Base-by-base conservation (phyloP, 2,113 vertebrate genomes). In the Malurus cyaneus region DNA sequence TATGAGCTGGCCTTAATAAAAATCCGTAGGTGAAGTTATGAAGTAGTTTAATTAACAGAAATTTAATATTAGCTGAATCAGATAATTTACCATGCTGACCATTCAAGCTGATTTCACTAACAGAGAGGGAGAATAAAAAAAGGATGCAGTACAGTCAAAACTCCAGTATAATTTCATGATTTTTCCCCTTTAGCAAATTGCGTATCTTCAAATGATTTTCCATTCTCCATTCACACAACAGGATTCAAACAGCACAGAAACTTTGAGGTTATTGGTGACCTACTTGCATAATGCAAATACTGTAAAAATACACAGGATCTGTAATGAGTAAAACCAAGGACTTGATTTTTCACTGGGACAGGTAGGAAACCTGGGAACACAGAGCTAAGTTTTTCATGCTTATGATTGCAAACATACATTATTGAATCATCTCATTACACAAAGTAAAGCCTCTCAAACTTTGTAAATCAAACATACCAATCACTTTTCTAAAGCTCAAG, bases 21-120 rank as follows among this genome's bases (percentile, higher is more conserved):
- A 97, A 91, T 81, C 89, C 93, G 76, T 56, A 94, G 66, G 60
- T 94, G 71, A 97, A 96, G 76, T 88, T 95, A 89, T 81, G 94
- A 97, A 96, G 96, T 80, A 96, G 73, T 93, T 96, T 96, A 97
- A 97, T 97, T 96, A 97, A 91, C 29, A 90, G 53, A 84, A 96
- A 95, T 96, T 94, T 96, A 91, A 59, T 87, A 94, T 91, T 91
- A 80, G 73, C 86, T 96, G 64, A 76, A 90, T 94, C 85, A 92
- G 64, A 88, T 94, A 95, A 97, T 94, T 86, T 82, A 67, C 41
- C 11, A 39, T 47, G 66, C 60, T 95, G 83, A 87, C 62, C 92
- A 95, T 94, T 98, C 80, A 92, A 89, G 62, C 61, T 96, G 86
- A 92, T 93, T 96, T 96, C 88, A 79, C 73, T 97, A 97, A 96